phyloP scores from a whole-genome alignment of 1,140 invertebrate species.

The Nasonia giraulti region DNA sequence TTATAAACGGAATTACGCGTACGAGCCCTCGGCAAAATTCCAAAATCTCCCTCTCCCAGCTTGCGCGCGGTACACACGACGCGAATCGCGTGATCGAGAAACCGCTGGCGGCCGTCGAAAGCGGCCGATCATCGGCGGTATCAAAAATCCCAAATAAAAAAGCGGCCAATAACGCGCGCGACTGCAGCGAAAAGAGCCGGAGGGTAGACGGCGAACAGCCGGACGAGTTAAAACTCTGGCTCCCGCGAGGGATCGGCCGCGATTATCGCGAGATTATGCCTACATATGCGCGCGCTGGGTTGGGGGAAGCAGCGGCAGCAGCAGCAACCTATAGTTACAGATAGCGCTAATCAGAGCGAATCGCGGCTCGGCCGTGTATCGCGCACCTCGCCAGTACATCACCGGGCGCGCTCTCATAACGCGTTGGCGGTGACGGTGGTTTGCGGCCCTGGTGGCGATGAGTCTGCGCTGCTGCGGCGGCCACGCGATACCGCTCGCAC shows the following conservation, averaged over 20 bases:
- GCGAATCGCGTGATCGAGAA: background rate
- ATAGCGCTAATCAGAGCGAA: slow-evolving; percentile 73
- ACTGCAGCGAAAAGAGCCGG: background rate
- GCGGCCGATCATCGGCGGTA: background rate
- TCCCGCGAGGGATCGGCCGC: slow-evolving; percentile 52
- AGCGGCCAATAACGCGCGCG: background rate
- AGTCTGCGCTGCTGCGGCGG: slow-evolving; percentile 55
- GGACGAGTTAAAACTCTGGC: slow-evolving; percentile 36
- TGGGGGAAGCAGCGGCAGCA: slow-evolving; percentile 1
- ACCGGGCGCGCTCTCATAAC: slow-evolving; percentile 55
- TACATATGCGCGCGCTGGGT: background rate
- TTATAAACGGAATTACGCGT: background rate
- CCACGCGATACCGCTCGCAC: slow-evolving; percentile 61
- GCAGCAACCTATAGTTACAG: slow-evolving; percentile 65
- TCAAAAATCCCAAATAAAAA: background rate
- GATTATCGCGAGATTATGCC: slow-evolving; percentile 64
- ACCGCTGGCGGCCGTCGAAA: background rate
- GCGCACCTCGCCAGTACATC: slow-evolving; percentile 64
- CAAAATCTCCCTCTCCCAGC: background rate
- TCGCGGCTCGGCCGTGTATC: slow-evolving; percentile 63
- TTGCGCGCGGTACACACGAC: background rate
- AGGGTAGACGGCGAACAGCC: too few relatives aligned
- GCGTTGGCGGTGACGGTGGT: slow-evolving; percentile 50
- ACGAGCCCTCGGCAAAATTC: background rate
- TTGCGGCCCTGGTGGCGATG: slow-evolving; percentile 44